These are phyloP conservation scores for Eonycteris spelaea DNA, from an alignment of 2,113 vertebrate species.

Conservation along the genomic window DNA sequence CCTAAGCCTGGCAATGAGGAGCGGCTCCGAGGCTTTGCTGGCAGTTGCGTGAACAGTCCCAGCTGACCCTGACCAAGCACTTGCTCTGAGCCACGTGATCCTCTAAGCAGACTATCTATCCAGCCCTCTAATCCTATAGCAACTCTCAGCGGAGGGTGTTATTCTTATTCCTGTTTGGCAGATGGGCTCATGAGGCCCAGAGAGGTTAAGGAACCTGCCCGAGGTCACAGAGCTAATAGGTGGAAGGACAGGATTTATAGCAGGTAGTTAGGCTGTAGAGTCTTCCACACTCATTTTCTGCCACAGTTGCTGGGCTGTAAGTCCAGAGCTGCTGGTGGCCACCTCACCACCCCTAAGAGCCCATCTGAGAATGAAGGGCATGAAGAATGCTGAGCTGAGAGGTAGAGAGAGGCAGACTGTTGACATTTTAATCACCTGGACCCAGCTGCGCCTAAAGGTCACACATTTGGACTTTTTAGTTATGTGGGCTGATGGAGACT, in stretches of 20 bases:
- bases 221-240: background rate
- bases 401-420: background rate
- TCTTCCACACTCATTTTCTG: background rate
- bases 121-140: background rate
- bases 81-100: background rate
- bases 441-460: background rate
- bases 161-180: background rate
- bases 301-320: background rate
- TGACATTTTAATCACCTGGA: background rate
- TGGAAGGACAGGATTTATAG: background rate
- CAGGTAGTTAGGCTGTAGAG: background rate
- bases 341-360: background rate
- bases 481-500: background rate
- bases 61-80: background rate
- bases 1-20: background rate
- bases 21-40: background rate
- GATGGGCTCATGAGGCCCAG: background rate
- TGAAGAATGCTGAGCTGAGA: background rate
- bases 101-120: background rate
- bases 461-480: background rate
- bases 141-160: background rate
- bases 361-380: background rate
- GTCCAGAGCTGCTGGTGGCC: background rate
- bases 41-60: background rate
- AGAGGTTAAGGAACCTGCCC: background rate